Base-by-base conservation (phyloP, 2,797 vertebrate species). In the Ataeniobius toweri region DNA sequence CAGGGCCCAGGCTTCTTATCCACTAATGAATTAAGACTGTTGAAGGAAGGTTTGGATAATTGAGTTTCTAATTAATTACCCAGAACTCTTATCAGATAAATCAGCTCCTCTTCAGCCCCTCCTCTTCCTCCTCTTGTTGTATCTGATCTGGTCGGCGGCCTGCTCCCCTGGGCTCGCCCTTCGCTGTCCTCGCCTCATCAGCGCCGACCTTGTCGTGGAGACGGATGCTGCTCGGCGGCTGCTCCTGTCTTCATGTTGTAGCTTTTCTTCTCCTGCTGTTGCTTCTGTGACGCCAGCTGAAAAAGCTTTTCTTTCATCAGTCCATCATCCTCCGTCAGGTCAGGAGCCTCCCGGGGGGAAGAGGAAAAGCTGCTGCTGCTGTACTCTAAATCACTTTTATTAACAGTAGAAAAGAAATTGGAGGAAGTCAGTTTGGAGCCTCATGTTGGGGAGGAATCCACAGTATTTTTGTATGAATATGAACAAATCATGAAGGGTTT, bases 41-140 rank as follows among this genome's bases (percentile, higher is more conserved):
- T 96, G 96, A 96, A 98, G 97, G 97, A 96, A 96, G 96, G 96
- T 96, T 97, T 96, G 96, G 96, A 96, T 98, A 97, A 98, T 98
- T 98, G 97, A 97, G 96, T 98, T 98, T 97, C 96, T 97, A 97
- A 98, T 98, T 98, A 97, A 98, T 98, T 97, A 97, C 96, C 96
- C 97, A 96, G 96, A 97, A 97, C 96, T 96, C 96, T 97, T 95
- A 96, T 96, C 96, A 96, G 96, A 97, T 97, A 97, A 96, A 97
- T 96, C 96, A 95, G 85, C 82, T 73, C 74, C 86, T 86, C 82
- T 79, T 78, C 80, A 70, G 6, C 78, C 81, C 50, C 50, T 50
- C 48, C 81, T 69, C 74, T 85, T 86, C 80, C 78, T 80, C 80
- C 69, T 85, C 73, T 83, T 85, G 79, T 84, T 90, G 87, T 83